A percentile compares a stretch with the other conserved stretches of the same genome.
phyloP scores from a whole-genome alignment of 53 echinoderm and acorn worm species.

The Echinometra lucunter region DNA sequence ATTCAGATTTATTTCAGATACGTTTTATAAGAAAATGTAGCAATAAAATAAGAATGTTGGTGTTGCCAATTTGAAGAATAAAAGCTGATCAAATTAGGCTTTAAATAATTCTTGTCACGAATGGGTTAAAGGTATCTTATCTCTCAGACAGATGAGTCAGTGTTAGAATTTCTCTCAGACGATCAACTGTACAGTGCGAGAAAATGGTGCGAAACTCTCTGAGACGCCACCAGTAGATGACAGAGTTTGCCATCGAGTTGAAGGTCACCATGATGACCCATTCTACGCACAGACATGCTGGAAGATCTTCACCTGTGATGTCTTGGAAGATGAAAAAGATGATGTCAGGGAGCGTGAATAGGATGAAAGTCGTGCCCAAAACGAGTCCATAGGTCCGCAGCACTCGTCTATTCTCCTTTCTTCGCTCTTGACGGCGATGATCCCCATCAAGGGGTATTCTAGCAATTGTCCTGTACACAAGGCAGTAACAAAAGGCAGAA shows the following conservation, averaged over 20 bases:
- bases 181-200: background rate
- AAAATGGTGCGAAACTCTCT: background rate
- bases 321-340: too few relatives aligned
- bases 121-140: too few relatives aligned
- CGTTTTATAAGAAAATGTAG: too few relatives aligned
- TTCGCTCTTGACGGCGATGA: background rate
- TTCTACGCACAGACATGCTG: background rate
- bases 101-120: too few relatives aligned
- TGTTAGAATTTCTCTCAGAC: too few relatives aligned
- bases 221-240: conserved; percentile 15
- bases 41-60: too few relatives aligned
- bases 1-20: too few relatives aligned
- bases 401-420: background rate
- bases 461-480: background rate
- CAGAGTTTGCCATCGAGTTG: background rate
- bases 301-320: background rate
- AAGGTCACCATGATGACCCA: background rate
- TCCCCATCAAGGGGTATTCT: background rate
- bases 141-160: too few relatives aligned
- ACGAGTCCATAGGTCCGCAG: background rate
- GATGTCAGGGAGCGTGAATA: background rate
- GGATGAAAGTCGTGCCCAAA: background rate
- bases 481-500: background rate
- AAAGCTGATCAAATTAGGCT: too few relatives aligned
- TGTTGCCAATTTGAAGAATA: too few relatives aligned